Conservation (phyloP, 2,113 vertebrate genomes). For the Xenus cinereus region DNA sequence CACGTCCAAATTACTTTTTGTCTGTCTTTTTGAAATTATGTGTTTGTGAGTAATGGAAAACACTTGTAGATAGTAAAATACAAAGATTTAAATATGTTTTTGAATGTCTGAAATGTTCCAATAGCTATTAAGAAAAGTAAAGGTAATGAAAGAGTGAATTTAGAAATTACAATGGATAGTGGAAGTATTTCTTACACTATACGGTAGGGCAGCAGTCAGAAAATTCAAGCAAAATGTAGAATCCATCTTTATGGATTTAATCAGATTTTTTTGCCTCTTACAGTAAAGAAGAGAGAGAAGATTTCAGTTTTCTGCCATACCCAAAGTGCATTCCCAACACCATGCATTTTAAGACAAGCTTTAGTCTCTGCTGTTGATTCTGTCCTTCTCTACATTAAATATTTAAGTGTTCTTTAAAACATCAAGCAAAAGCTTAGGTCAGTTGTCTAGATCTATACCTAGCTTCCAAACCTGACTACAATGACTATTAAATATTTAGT, state of each 20-base stretch:
- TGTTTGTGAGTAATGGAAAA: not conserved
- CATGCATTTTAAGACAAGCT: not conserved
- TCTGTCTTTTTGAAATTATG: not conserved
- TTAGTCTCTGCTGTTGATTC: not conserved
- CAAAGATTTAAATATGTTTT: not conserved
- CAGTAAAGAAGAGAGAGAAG: not conserved
- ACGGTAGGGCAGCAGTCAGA: not conserved
- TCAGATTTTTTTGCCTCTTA: accelerated
- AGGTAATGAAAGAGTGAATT: not conserved
- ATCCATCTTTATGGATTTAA: not conserved
- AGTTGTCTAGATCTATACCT: not conserved
- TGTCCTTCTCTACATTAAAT: not conserved
- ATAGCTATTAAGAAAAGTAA: not conserved
- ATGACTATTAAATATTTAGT: not conserved
- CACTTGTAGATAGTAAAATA: not conserved
- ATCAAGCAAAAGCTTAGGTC: not conserved
- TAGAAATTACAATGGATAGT: not conserved
- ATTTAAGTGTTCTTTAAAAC: not conserved
- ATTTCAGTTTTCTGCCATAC: not conserved
- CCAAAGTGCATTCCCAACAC: not conserved
- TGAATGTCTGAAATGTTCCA: not conserved
- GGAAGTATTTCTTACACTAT: not conserved
- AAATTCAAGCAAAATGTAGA: not conserved
- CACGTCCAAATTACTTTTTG: not conserved
- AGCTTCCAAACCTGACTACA: not conserved